Evolutionary conservation across 2,888 invertebrate species (phyloP), one percentile per base, ranked within the genome.

Genomic region (Venusia cambrica): DNA sequence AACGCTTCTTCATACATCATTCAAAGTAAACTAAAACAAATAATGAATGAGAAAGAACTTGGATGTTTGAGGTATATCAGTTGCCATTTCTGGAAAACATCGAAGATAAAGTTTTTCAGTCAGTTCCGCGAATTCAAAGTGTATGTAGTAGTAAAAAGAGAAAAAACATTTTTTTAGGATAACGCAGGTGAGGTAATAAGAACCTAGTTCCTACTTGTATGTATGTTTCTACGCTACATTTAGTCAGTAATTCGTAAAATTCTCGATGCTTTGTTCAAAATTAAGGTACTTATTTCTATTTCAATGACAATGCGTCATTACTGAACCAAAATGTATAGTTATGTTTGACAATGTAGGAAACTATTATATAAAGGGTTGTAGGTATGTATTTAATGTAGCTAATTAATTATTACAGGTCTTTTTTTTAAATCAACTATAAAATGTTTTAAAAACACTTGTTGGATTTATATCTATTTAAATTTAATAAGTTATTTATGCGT

Each of bases 401-500:
- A 30, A 19, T 12, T 28, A 22, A 2, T 6, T 34, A 10, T n/a
- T 4, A 6, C 12, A 15, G 24, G 17, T 21, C 25, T 8, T 37
- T 30, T 25, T 22, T 9, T 26, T 8, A 27, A 30, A 31, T 30
- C 20, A n/a, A 3, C 29, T 39, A 31, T 30, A 38, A 47, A 40
- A 45, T 48, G 51, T 49, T 53, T 53, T 51, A 24, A 18, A 31
- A 48, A 26, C 48, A 45, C 27, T 41, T 29, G 33, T 55, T 66
- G 61, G 48, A 51, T 40, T 53, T 56, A 60, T 41, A 37, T 41
- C 49, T 55, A 54, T 53, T 54, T 57, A 59, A 56, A 62, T 54
- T 57, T 61, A 56, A 62, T 59, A 61, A 66, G 51, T 59, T 57
- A 46, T 48, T 51, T 48, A 55, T 48, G 51, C 31, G 40, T 51